These are phyloP conservation scores for Bombus difficillimus DNA, from an alignment of 1,140 invertebrate species.

Conservation along the genomic window DNA sequence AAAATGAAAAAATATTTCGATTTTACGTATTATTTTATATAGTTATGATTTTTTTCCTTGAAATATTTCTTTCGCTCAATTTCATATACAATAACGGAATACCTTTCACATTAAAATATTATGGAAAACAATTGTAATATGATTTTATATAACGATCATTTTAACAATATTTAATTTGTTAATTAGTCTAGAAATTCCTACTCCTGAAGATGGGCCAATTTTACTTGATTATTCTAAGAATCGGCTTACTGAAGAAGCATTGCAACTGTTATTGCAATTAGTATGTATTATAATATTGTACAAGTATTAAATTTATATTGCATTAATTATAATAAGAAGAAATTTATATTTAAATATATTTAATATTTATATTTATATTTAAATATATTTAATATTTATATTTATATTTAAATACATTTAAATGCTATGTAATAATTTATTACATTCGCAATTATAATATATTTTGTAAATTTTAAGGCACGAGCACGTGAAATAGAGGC, in stretches of 20 bases:
- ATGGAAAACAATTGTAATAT: background rate
- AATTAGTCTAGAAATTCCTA: slow-evolving; percentile 88
- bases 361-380: background rate
- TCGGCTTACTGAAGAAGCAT: slow-evolving; percentile 90
- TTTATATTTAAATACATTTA: background rate
- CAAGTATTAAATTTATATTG: slow-evolving; percentile 16
- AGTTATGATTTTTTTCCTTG: background rate
- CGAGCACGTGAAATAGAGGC: slow-evolving; percentile 91
- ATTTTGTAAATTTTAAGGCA: slow-evolving; percentile 84
- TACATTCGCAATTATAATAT: background rate
- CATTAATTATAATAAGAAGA: background rate
- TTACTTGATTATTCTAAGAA: slow-evolving; percentile 99
- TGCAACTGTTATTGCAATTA: slow-evolving; percentile 90
- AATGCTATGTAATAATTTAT: slow-evolving; percentile 40
- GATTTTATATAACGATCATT: background rate
- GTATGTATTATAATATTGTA: slow-evolving; percentile 80
- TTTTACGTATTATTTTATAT: background rate
- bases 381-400: background rate
- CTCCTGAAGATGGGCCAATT: slow-evolving; percentile 93
- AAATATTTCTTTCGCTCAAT: background rate
- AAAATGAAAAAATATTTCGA: background rate
- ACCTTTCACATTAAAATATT: background rate
- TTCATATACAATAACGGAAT: background rate
- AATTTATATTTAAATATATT: slow-evolving; percentile 24
- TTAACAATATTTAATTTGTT: slow-evolving; percentile 11